Base-by-base conservation (phyloP, 2,797 vertebrate species). In the Rhynchotus rufescens region DNA sequence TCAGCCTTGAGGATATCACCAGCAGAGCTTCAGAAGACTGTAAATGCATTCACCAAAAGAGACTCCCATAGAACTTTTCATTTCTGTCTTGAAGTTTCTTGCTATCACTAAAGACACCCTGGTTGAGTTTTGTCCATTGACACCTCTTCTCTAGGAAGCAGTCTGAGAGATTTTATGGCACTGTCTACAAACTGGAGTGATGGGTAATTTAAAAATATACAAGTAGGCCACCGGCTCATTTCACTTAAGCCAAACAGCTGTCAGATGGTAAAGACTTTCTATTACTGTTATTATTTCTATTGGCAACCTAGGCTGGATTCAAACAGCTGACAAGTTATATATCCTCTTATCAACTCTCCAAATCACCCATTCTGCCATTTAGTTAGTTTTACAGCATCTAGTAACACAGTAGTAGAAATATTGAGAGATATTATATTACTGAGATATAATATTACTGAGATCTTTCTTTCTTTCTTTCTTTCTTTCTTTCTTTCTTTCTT, bases 111-210 rank as follows among this genome's bases (percentile, higher is more conserved):
- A 13, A 57, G 25, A 49, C 26, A 34, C 2, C 12, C 42, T 88
- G 0, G 0, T 5, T 4, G 14, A 56, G 22, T 42, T 80, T 65
- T 61, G 42, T 81, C 22, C 36, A n/a, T 51, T 34, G 64, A 47
- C 49, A n/a, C 1, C 15, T 81, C 47, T 67, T 25, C 86, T 61
- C 38, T 38, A 38, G 20, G 28, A 52, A 59, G 26, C 6, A 10
- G 13, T 40, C 25, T 61, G 69, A 34, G 40, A 71, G 11, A 2
- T 72, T 56, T 87, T 68, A 51, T 30, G 12, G 28, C 34, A 32
- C 60, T n/a, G 5, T 9, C 12, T n/a, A 49, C 47, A 64, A 69
- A 82, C 8, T 0, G 0, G 40, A 74, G 32, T 69, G 30, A 45
- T n/a, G 32, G 6, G 5, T 57, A 66, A 66, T 15, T 6, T 71